Evolutionary conservation across 2,888 invertebrate genomes (phyloP).

Genomic region (Gastrophysa polygoni): DNA sequence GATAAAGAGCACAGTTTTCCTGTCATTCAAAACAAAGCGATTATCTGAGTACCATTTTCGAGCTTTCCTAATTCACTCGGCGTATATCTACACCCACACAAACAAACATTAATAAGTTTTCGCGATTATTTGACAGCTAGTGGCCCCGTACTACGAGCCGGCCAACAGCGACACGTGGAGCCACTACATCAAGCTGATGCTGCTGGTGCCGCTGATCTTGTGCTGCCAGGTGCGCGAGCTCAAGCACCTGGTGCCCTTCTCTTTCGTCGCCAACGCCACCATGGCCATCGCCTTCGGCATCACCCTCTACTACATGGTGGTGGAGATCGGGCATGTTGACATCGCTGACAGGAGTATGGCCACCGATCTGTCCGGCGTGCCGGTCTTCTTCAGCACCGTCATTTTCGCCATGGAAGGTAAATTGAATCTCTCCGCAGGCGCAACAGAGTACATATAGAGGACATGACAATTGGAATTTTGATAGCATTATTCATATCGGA

Average conservation of each 20-base stretch:
- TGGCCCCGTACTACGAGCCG: slow-evolving; percentile 64
- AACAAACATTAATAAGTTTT: no score
- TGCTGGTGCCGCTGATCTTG: slow-evolving; percentile 72
- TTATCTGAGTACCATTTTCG: no score
- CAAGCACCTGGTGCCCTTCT: slow-evolving; percentile 87
- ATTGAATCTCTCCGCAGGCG: no score
- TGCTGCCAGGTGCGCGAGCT: slow-evolving; percentile 79
- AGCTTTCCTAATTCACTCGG: no score
- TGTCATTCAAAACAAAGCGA: no score
- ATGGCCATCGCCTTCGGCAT: slow-evolving; percentile 76
- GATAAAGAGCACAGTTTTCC: no score
- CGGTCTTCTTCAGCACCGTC: slow-evolving; percentile 92
- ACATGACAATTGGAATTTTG: no score
- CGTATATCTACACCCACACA: no score
- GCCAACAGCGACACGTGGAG: slow-evolving; percentile 56
- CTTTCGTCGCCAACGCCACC: slow-evolving; percentile 83
- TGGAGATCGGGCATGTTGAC: slow-evolving; percentile 53
- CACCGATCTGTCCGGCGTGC: slow-evolving; percentile 53
- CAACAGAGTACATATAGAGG: no score
- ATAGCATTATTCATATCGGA: no score
- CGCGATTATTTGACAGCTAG: slow-evolving; percentile 58
- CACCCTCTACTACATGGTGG: slow-evolving; percentile 83
- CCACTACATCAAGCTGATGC: slow-evolving; percentile 70
- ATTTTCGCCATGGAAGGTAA: slow-evolving; percentile 95
- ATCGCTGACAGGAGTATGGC: slow-evolving; percentile 60